These are phyloP conservation scores for Sialia sialis DNA, from an alignment of 2,113 vertebrate genomes.

Conservation along the genomic window DNA sequence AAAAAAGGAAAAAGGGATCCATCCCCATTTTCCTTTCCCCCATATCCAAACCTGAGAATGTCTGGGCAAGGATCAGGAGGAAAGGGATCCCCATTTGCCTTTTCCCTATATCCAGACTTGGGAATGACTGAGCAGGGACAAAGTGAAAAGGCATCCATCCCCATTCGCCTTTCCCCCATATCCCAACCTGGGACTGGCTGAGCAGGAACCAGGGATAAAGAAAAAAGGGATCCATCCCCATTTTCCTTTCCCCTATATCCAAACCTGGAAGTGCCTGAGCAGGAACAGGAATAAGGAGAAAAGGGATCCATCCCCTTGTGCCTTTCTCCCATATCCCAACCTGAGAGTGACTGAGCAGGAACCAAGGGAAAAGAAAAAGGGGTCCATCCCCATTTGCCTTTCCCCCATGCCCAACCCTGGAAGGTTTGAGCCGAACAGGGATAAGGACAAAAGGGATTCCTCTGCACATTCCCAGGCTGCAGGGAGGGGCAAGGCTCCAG, in stretches of 20 bases:
- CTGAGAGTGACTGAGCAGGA: fast-evolving
- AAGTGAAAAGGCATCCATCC: no score
- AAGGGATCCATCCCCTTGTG: fast-evolving
- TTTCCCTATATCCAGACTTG: no score
- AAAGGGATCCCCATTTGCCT: no score
- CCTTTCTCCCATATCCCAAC: background rate
- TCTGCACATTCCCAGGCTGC: fast-evolving
- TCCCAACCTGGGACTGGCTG: fast-evolving
- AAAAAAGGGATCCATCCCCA: background rate
- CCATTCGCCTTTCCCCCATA: no score
- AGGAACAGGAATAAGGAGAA: no score
- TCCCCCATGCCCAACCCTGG: background rate
- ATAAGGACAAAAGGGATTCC: background rate
- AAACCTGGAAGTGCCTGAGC: fast-evolving
- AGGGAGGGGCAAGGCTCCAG: background rate
- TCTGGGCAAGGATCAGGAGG: fast-evolving
- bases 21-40: fast-evolving
- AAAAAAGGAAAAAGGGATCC: no score
- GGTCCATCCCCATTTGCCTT: background rate
- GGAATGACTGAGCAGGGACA: no score
- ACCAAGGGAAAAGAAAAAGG: background rate
- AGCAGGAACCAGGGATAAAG: no score
- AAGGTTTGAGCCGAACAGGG: background rate
- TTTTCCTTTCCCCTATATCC: background rate
- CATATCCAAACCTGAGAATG: fast-evolving